Conservation (phyloP, 2,888 invertebrate species). For the Drosophila buzzatii region DNA sequence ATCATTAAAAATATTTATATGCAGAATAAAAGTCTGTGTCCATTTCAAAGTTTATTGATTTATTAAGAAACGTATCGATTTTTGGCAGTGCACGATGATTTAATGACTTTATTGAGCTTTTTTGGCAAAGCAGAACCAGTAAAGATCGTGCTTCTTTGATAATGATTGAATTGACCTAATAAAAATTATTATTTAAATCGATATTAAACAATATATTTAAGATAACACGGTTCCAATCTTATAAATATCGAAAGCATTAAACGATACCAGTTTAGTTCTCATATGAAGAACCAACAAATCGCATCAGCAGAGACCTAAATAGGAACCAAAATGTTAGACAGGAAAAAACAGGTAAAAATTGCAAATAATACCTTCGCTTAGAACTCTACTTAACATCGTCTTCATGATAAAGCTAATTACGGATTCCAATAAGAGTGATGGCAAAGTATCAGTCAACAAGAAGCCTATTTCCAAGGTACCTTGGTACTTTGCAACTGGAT, state of each 20-base stretch:
- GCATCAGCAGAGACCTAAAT: neutral
- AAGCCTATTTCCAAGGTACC: constrained; percentile 40
- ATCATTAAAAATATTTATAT: neutral
- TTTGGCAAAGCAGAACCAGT: neutral
- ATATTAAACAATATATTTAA: constrained; percentile 3
- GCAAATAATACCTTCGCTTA: neutral
- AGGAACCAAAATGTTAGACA: constrained; percentile 39
- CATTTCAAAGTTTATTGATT: neutral
- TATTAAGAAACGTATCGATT: neutral
- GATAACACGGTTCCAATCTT: neutral
- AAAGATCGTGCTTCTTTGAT: neutral
- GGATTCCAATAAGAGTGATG: neutral
- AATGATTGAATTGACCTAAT: constrained; percentile 11
- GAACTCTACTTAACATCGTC: no score
- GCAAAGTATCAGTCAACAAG: neutral
- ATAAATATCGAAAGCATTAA: neutral
- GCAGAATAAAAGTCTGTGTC: neutral
- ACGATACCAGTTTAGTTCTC: neutral
- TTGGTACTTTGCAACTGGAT: constrained; percentile 66
- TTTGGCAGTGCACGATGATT: neutral
- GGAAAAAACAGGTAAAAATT: constrained; percentile 46
- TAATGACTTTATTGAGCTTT: neutral
- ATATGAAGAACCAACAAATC: neutral
- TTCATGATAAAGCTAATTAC: neutral
- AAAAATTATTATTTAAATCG: constrained; percentile 19